Percentiles rank a stretch among this genome's conserved stretches.
Conservation (phyloP, 2,888 invertebrate species). For the Tenthredo mesomela region DNA sequence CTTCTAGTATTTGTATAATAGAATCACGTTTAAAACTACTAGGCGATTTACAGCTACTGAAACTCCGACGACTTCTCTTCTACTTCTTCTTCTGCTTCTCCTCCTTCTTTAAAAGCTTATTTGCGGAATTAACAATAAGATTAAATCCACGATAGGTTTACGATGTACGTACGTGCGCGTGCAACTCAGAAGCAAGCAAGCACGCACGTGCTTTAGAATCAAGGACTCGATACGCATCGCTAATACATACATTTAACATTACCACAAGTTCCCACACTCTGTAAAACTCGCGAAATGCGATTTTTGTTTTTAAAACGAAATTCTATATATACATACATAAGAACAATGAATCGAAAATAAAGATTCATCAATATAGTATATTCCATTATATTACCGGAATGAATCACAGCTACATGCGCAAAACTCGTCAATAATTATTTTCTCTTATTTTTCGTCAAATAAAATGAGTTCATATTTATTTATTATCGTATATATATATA, state of each 20-base stretch:
- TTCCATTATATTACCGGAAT: not conserved
- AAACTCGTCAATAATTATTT: not conserved
- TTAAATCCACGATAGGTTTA: not conserved
- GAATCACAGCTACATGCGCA: not conserved
- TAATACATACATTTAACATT: not conserved
- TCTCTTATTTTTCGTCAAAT: not conserved
- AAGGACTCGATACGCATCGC: not conserved
- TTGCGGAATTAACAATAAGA: conserved; percentile 23
- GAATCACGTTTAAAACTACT: conserved; percentile 30
- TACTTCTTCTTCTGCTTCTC: not conserved
- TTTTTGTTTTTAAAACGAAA: not conserved
- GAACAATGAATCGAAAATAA: not conserved
- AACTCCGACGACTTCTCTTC: not conserved
- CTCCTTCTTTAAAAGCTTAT: conserved; percentile 16
- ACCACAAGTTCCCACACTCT: not conserved
- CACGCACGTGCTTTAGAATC: conserved; percentile 17
- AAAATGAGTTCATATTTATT: not conserved
- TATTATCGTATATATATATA: not conserved
- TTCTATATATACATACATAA: not conserved
- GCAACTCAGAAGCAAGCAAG: too few species aligned
- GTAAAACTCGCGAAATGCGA: not conserved
- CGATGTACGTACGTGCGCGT: not conserved
- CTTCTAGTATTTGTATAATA: conserved; percentile 16
- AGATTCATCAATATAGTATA: not conserved
- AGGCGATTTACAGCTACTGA: conserved; percentile 36